Evolutionary conservation across 2,888 invertebrate species (phyloP).

Genomic region (Cotesia congregata): DNA sequence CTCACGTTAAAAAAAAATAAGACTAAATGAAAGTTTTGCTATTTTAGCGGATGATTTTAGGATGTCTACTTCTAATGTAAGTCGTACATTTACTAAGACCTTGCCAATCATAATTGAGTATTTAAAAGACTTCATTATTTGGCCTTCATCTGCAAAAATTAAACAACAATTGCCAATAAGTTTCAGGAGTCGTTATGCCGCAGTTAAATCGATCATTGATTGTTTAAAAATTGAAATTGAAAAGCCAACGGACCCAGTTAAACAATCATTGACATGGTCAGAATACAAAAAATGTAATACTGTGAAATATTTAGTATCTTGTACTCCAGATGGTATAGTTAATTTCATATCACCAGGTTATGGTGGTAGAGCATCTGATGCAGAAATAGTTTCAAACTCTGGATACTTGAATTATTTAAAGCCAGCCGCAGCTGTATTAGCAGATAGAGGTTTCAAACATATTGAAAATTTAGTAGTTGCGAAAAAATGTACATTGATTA

Average conservation of each 20-base stretch:
- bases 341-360: slow-evolving; percentile 51
- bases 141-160: neutral
- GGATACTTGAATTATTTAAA: slow-evolving; percentile 42
- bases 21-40: slow-evolving; percentile 18
- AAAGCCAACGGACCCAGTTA: slow-evolving; percentile 38
- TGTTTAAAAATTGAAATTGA: slow-evolving; percentile 49
- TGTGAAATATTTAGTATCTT: slow-evolving; percentile 57
- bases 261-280: slow-evolving; percentile 44
- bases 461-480: slow-evolving; percentile 40
- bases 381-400: slow-evolving; percentile 38
- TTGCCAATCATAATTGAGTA: neutral
- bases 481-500: slow-evolving; percentile 39
- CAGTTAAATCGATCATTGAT: slow-evolving; percentile 26
- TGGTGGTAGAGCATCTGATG: slow-evolving; percentile 43
- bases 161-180: neutral
- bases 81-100: slow-evolving; percentile 1
- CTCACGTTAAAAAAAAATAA: slow-evolving; percentile 12
- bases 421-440: slow-evolving; percentile 39
- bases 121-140: neutral
- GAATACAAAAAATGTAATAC: slow-evolving; percentile 59
- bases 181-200: slow-evolving; percentile 11
- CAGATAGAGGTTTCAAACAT: slow-evolving; percentile 48
- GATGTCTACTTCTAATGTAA: slow-evolving; percentile 2
- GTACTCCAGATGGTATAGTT: slow-evolving; percentile 51
- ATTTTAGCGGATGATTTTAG: slow-evolving; percentile 14